Base-by-base conservation (phyloP, 2,797 vertebrate species). In the Myripristis jacobus region DNA sequence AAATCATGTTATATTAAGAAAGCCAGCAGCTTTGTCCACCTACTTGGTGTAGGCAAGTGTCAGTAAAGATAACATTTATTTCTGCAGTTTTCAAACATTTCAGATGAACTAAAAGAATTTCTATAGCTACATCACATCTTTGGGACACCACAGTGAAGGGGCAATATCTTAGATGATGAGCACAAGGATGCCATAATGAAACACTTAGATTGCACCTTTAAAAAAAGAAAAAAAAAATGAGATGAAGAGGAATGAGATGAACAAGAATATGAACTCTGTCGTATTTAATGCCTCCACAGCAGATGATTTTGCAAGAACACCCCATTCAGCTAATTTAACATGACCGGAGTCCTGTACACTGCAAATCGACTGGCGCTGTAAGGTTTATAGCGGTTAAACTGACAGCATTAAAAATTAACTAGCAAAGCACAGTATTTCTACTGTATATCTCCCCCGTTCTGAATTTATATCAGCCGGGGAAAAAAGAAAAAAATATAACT, bases 381-480 rank as follows among this genome's bases (percentile, higher is more conserved):
- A 47, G 27, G 27, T 61, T 52, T 76, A 41, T 58, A 36, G 63
- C 15, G 25, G 72, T 57, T 75, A 79, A 77, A 80, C 51, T 74
- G 63, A 74, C 36, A 38, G 21, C 53, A 79, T 82, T 69, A 79
- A 70, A 83, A 61, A 75, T 77, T 54, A 61, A 77, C 22, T 73
- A 66, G 47, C 22, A 31, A 66, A 63, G 51, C 27, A 51, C 66
- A 77, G 57, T 67, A 64, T 62, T 77, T 74, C 62, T 50, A 34
- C 25, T 53, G n/a, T 48, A 56, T 36, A 44, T 64, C 41, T 73
- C 58, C 44, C 53, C 38, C 8, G 29, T 31, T 56, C 9, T 64
- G 38, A 63, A 11, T 54, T 64, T 50, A 43, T 44, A 60, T 12
- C 3, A 12, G 9, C 16, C 11, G 4, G 41, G 3, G 41, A 12